A percentile compares a stretch with the other conserved stretches of the same genome.
Conservation (phyloP, 2,797 vertebrate genomes). For the Acanthopagrus latus region DNA sequence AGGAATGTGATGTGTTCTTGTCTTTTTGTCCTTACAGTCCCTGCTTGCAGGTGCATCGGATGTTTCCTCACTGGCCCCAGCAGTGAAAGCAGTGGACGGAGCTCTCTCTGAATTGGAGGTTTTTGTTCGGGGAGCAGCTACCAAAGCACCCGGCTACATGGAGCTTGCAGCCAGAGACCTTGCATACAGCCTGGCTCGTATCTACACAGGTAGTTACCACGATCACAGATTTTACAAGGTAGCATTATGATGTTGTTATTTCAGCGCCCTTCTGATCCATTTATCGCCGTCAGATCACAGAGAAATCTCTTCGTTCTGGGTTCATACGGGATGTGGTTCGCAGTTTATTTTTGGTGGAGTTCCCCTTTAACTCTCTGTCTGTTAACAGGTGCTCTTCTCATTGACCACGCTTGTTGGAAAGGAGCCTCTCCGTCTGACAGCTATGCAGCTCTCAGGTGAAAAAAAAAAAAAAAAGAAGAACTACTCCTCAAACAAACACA, state of each 20-base stretch:
- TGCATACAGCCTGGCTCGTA: slow-evolving; percentile 87
- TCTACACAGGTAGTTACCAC: slow-evolving; percentile 84
- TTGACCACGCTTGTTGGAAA: slow-evolving; percentile 85
- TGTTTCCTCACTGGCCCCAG: slow-evolving; percentile 62
- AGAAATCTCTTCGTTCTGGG: too few relatives aligned
- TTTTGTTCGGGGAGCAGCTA: slow-evolving; percentile 72
- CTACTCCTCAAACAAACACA: neutral
- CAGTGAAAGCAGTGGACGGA: slow-evolving; percentile 45
- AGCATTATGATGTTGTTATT: too few relatives aligned
- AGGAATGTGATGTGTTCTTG: slow-evolving; percentile 21
- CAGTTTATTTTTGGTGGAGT: too few relatives aligned
- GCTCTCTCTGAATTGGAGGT: slow-evolving; percentile 74
- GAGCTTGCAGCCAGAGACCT: slow-evolving; percentile 88
- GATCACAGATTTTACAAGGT: neutral
- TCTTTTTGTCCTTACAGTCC: slow-evolving; percentile 70
- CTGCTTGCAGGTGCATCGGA: slow-evolving; percentile 75
- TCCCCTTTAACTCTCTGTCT: slow-evolving; percentile 7
- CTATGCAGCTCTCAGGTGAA: slow-evolving; percentile 83
- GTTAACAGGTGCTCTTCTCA: slow-evolving; percentile 84
- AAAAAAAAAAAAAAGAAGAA: slow-evolving; percentile 24
- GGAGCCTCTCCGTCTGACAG: slow-evolving; percentile 75
- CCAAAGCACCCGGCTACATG: slow-evolving; percentile 62
- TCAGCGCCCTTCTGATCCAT: neutral
- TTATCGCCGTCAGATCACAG: too few relatives aligned
- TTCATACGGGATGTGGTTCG: too few relatives aligned